phyloP scores from a whole-genome alignment of 2,113 vertebrate genomes.

The Myotis davidii region DNA sequence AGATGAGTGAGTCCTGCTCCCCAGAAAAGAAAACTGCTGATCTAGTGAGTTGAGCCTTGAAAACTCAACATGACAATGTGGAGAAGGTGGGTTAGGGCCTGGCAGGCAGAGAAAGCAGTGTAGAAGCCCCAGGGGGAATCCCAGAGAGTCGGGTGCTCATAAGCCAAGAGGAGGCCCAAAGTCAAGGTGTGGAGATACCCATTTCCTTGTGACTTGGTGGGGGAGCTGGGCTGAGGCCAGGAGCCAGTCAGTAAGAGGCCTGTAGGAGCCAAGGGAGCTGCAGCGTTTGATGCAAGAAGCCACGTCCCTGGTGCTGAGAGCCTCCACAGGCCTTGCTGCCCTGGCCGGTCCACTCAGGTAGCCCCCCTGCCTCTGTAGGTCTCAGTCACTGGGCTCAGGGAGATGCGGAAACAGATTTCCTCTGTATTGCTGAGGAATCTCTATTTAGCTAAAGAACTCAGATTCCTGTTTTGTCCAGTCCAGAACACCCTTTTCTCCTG shows the following conservation, averaged over 20 bases:
- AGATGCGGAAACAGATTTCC: background rate
- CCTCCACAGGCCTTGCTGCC: background rate
- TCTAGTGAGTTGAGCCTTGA: background rate
- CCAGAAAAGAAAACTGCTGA: background rate
- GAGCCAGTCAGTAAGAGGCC: background rate
- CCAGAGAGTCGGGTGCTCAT: background rate
- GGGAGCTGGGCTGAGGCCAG: background rate
- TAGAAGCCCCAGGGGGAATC: background rate
- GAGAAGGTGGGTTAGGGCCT: background rate
- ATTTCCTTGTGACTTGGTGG: background rate
- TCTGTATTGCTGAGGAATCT: background rate
- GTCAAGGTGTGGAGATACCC: background rate
- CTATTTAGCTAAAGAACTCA: background rate
- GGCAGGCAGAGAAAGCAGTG: background rate
- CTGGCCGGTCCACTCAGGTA: background rate
- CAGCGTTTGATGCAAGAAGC: background rate
- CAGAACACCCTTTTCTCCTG: background rate
- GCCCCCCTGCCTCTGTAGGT: background rate
- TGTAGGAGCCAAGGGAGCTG: background rate
- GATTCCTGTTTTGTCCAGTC: background rate
- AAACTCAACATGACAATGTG: background rate
- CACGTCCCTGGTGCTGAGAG: background rate
- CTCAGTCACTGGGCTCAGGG: rapidly evolving
- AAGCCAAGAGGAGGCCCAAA: background rate
- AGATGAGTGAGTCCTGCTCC: background rate